Conservation (phyloP, 2,797 vertebrate genomes). For the Ptychadena robeensis region DNA sequence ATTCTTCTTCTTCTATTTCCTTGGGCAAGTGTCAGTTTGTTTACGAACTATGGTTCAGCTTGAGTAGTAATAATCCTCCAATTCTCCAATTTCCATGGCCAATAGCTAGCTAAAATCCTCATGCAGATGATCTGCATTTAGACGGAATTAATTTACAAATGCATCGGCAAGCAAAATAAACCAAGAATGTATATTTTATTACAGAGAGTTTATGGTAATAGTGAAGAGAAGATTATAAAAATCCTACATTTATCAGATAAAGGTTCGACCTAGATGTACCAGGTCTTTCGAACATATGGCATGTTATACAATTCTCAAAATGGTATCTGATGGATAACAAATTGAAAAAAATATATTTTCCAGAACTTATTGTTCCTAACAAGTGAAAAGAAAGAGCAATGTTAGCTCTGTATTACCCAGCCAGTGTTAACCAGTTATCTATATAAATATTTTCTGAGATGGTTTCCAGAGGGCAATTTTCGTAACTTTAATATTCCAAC, state of each 20-base stretch:
- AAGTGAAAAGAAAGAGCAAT: neutral
- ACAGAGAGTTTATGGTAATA: neutral
- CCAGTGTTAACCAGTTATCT: neutral
- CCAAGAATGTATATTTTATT: neutral
- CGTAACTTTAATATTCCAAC: no score
- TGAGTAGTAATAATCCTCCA: neutral
- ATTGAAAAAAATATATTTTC: neutral
- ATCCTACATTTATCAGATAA: constrained; percentile 4
- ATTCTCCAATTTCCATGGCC: constrained; percentile 3
- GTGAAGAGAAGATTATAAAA: constrained; percentile 9
- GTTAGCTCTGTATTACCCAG: neutral
- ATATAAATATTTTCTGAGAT: no score
- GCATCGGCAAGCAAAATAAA: neutral
- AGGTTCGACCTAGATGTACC: neutral
- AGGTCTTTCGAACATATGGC: constrained; percentile 7
- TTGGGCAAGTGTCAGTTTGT: constrained; percentile 10
- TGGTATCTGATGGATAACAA: neutral
- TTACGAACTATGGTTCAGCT: neutral
- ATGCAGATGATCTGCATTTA: neutral
- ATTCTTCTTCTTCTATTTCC: neutral
- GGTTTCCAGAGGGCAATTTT: no score
- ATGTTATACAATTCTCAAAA: neutral
- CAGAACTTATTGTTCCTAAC: no score
- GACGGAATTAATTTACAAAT: neutral
- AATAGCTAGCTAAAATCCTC: neutral